Evolutionary conservation across 2,113 vertebrate genomes (phyloP), one percentile per base, ranked within the genome.

Genomic region (Melanostigma gelatinosum): DNA sequence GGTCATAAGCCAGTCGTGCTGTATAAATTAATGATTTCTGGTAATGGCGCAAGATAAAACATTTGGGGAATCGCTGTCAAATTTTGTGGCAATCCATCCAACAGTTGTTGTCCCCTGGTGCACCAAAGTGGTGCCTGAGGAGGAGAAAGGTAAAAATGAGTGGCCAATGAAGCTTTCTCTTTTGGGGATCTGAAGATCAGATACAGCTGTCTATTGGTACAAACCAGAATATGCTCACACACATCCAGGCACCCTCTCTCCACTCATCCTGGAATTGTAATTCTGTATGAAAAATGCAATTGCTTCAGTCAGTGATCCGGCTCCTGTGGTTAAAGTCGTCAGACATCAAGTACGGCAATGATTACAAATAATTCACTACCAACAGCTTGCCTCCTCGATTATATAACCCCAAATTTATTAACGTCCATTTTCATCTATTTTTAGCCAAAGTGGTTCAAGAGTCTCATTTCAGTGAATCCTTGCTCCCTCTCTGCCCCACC

Each of bases 401-500:
- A 72, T 79, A 81, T 78, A 77, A 55, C 20, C 63, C 40, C 52
- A 50, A 73, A 86, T 84, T 84, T 38, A 86, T 85, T 72, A 77
- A 36, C 46, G 54, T 66, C 80, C n/a, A 1, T 27, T 74, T 62
- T 54, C 6, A 9, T 79, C 62, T 82, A 78, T 65, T 77, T 79
- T 74, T 85, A 85, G 79, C 65, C 27, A 5, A 52, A 80, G 72
- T 15, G 57, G 85, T 77, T 80, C 40, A 54, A 85, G 68, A 20
- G 66, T 67, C 57, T 89, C 80, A 79, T 85, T 70, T 57, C 40
- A 42, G 80, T 83, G 75, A 87, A 82, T 92, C 70, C 75, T 74
- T 29, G 34, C 82, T 64, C 67, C 71, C 82, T 78, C 82, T 73
- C 79, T 77, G 80, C 32, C 75, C 80, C 52, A 68, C 86, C 77